Base-by-base conservation (phyloP, 2,113 vertebrate species). In the Lagenorhynchus albirostris region DNA sequence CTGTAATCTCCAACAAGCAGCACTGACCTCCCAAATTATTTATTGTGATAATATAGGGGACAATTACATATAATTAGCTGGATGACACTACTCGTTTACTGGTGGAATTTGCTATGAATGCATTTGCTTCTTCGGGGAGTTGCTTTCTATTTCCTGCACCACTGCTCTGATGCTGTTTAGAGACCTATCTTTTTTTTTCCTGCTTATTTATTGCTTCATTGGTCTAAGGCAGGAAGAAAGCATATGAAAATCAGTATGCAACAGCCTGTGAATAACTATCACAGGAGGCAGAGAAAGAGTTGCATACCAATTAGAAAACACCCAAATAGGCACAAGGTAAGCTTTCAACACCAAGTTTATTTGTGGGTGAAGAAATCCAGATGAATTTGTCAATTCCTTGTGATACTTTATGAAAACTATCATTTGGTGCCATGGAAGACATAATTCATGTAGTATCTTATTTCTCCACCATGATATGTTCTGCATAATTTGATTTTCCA, bases 161-260 rank as follows among this genome's bases (percentile, higher is more conserved):
- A 97, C 84, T 98, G 98, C 97, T 96, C 98, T 95, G 93, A 96
- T 95, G 98, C 98, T 98, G 97, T 98, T 98, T 98, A 98, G 96
- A 98, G 96, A 97, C 87, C 79, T 93, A 76, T 58, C 20, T 93
- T 81, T 94, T 96, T 98, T 97, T 55, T 55, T 38, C 26, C 90
- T 98, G 96, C 97, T 98, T 98, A 99, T 99, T 99, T 99, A 97
- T 98, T 99, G 99, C 98, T 99, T 98, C 99, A 98, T 85, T 99
- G 98, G 97, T 98, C 98, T 74, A 83, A 97, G 96, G 97, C 98
- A 98, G 97, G 96, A 98, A 97, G 97, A 98, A 98, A 98, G 98
- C 97, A 76, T 98, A 98, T 98, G 98, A 98, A 99, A 99, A 98
- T 98, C 98, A 97, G 97, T 91, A 97, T 96, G 98, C 96, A 98